Percentiles rank a stretch among this genome's conserved stretches.
These are phyloP conservation scores for Zeuzera pyrina DNA, from an alignment of 2,888 invertebrate species.

Conservation along the genomic window DNA sequence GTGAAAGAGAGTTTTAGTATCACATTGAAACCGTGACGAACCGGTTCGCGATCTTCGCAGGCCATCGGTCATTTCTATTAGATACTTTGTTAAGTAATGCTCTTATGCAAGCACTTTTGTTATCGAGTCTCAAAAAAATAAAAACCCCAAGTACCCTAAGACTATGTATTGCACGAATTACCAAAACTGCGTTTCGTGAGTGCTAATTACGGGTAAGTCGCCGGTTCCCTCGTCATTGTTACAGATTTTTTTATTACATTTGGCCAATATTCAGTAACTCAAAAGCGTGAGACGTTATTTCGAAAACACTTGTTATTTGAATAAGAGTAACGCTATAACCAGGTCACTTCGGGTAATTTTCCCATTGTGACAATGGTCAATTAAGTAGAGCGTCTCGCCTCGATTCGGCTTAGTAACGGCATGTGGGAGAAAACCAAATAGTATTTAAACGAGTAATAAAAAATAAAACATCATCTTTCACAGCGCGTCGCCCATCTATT, in stretches of 20 bases:
- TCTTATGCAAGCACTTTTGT: constrained; percentile 8
- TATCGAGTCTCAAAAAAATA: no score
- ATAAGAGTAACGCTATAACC: constrained; percentile 46
- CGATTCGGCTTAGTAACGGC: constrained; percentile 30
- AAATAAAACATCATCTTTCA: neutral
- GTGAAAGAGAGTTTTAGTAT: no score
- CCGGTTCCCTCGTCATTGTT: no score
- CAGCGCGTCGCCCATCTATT: neutral
- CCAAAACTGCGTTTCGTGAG: no score
- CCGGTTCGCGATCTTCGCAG: constrained; percentile 7
- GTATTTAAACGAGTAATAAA: neutral
- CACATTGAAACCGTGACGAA: constrained; percentile 4
- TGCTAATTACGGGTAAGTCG: no score
- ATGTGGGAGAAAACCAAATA: constrained; percentile 32
- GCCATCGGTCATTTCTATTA: constrained; percentile 5
- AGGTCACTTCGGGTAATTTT: constrained; percentile 49
- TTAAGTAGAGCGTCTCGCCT: constrained; percentile 45
- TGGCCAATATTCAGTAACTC: constrained; percentile 26
- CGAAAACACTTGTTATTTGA: constrained; percentile 51
- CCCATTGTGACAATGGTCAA: constrained; percentile 66
- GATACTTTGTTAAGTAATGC: constrained; percentile 8
- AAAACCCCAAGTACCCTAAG: no score
- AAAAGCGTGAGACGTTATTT: constrained; percentile 58
- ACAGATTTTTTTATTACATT: neutral
- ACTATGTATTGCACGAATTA: no score